phyloP scores from a whole-genome alignment of 2,797 vertebrate genomes.

The Fundulus diaphanus region DNA sequence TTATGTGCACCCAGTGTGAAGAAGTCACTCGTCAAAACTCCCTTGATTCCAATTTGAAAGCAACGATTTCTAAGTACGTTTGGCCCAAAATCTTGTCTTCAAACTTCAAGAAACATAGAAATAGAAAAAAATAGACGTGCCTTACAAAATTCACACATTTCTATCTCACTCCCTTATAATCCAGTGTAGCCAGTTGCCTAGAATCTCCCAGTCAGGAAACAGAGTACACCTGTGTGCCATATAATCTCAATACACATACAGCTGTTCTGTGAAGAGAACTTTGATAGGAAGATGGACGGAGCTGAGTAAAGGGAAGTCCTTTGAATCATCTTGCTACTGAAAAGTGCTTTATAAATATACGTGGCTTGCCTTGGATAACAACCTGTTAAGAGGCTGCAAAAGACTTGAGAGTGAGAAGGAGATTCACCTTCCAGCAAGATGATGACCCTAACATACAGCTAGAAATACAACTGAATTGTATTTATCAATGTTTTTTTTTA shows the following conservation, averaged over 20 bases:
- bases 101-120: slow-evolving; percentile 4
- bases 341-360: no score
- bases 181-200: neutral
- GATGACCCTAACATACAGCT: no score
- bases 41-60: slow-evolving; percentile 3
- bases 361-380: no score
- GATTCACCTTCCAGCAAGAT: no score
- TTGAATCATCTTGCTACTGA: no score
- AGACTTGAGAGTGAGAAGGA: no score
- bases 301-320: no score
- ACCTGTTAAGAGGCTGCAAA: no score
- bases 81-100: slow-evolving; percentile 34
- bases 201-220: neutral
- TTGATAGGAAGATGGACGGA: neutral
- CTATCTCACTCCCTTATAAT: neutral
- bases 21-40: slow-evolving; percentile 1
- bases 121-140: neutral
- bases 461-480: no score
- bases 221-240: neutral
- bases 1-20: slow-evolving; percentile 18
- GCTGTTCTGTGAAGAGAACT: neutral
- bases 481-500: no score
- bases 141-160: neutral
- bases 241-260: neutral
- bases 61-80: slow-evolving; percentile 22